Evolutionary conservation across 2,113 vertebrate species (phyloP).

Genomic region (Bostrychus sinensis): DNA sequence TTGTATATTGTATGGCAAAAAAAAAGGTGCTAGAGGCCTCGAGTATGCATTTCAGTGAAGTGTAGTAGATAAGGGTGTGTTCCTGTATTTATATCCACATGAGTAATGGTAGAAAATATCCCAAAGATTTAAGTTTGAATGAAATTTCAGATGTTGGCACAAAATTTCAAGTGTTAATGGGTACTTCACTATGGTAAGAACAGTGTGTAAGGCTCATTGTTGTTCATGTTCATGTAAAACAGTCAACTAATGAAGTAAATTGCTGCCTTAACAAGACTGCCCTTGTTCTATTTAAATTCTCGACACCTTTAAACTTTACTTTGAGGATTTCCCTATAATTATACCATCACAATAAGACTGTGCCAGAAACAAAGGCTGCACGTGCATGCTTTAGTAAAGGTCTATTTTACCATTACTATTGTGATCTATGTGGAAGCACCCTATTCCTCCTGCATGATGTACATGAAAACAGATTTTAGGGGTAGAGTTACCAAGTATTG

Average conservation of each 20-base stretch:
- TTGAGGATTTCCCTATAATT: slow-evolving; percentile 19
- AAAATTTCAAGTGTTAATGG: neutral
- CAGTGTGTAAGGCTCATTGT: neutral
- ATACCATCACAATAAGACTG: slow-evolving; percentile 21
- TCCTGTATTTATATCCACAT: slow-evolving; percentile 48
- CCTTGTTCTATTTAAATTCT: neutral
- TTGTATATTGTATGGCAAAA: slow-evolving; percentile 68
- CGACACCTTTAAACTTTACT: slow-evolving; percentile 9
- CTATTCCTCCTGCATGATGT: slow-evolving; percentile 64
- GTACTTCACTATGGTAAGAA: slow-evolving; percentile 10
- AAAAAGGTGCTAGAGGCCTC: slow-evolving; percentile 80
- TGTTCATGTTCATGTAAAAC: slow-evolving; percentile 16
- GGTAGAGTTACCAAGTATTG: slow-evolving; percentile 59
- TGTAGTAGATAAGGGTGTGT: slow-evolving; percentile 65
- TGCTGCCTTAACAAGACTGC: slow-evolving; percentile 19
- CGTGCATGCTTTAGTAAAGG: slow-evolving; percentile 20
- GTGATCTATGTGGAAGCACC: slow-evolving; percentile 55
- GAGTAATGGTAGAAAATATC: slow-evolving; percentile 37
- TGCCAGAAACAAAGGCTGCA: slow-evolving; percentile 44
- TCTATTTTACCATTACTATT: slow-evolving; percentile 29
- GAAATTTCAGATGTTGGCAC: slow-evolving; percentile 4
- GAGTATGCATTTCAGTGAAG: slow-evolving; percentile 70
- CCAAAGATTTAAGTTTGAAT: slow-evolving; percentile 1
- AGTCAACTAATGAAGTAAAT: slow-evolving; percentile 1
- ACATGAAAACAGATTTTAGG: slow-evolving; percentile 48